Base-by-base conservation (phyloP, 2,888 invertebrate genomes). In the Taphrorychus bicolor region DNA sequence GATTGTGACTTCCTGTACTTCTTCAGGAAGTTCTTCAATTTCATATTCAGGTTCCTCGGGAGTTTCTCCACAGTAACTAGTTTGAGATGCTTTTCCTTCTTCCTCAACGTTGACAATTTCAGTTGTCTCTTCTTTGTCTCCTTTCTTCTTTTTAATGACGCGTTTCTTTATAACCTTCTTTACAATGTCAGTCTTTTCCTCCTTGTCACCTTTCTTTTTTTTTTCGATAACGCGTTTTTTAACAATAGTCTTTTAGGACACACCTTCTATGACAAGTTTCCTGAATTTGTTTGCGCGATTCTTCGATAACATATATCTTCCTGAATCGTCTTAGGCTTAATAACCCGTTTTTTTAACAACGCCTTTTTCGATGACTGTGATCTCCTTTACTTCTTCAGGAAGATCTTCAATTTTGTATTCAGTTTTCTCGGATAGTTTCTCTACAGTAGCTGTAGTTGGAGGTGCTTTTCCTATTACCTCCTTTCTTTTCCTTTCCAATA, bases 61-160 rank as follows among this genome's bases (percentile, higher is more conserved):
- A 82, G 73, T 45, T 82, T 77, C 58, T 66, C n/a, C 2, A 22
- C 2, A 22, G 51, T 69, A 23, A 77, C 74, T 68, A 73, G 82
- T 78, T 72, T 84, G 83, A 77, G 74, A 57, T 64, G 83, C 81
- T 69, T 84, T 81, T 51, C 83, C 78, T 64, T 76, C 78, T 68
- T 79, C 75, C 72, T 80, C 75, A 1, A 76, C 71, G 0, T 78
- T 73, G 14, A 76, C 73, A 59, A 80, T 78, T 71, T 78, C 73
- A 54, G 77, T 76, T 42, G 73, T 71, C 76, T 82, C 77, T 68
- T 82, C 76, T 52, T 83, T 83, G 0, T 75, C 75, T 1, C 83
- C 85, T 59, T 80, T 82, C 64, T 77, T 80, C 58, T 83, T 83
- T 72, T 82, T 86, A 1, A 84, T 82, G 2, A 82, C 79, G 0